Evolutionary conservation across 2,113 vertebrate genomes (phyloP).

Genomic region (Atlantisia rogersi): DNA sequence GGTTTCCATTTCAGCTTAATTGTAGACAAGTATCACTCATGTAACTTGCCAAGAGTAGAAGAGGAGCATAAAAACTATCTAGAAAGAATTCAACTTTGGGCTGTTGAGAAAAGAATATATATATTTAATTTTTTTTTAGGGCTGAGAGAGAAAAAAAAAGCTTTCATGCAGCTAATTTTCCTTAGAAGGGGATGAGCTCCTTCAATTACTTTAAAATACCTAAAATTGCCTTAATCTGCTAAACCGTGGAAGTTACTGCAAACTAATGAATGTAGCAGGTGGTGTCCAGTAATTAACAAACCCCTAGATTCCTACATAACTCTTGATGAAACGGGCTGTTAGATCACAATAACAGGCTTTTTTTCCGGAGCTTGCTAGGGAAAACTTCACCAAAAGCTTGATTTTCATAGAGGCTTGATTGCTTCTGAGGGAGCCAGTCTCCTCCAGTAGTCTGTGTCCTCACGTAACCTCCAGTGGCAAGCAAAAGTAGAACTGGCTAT

Average conservation of each 20-base stretch:
- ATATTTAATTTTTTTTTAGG: background rate
- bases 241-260: background rate
- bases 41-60: background rate
- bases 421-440: background rate
- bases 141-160: background rate
- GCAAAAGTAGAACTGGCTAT: background rate
- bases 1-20: background rate
- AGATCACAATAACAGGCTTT: accelerated
- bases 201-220: background rate
- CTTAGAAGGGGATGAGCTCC: background rate
- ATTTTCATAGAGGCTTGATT: background rate
- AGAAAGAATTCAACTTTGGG: background rate
- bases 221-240: background rate
- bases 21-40: background rate
- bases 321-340: background rate
- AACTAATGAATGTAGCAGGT: background rate
- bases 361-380: background rate
- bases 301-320: accelerated
- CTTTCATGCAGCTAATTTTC: background rate
- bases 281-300: accelerated
- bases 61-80: background rate
- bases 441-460: background rate
- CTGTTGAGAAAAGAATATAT: background rate
- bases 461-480: background rate
- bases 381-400: background rate